Base-by-base conservation (phyloP, 2,888 invertebrate species). In the Tenthredo distinguenda region DNA sequence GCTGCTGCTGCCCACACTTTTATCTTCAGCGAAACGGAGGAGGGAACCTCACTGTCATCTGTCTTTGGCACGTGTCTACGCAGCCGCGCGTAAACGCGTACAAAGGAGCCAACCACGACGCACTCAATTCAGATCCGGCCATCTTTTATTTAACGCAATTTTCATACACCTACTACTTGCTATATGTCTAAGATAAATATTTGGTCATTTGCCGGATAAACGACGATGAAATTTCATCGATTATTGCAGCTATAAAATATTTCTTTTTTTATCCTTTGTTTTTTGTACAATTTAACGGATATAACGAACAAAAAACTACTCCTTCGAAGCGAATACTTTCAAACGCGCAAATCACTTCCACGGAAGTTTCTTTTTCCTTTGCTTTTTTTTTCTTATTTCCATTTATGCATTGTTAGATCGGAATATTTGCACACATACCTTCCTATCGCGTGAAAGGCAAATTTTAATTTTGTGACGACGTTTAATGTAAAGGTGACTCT, bases 61-160 rank as follows among this genome's bases (percentile, higher is more conserved):
- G 83, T 83, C 50, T 37, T 83, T 83, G 83, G 83, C 83, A 83
- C 83, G 83, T 83, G 83, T 83, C 83, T 83, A 83, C 83, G 83
- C 83, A 83, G 83, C 83, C 83, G 83, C 83, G 83, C 83, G 83
- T 83, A 83, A 81, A 50, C 83, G 34, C 77, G 50, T 34, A 77
- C 77, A 65, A 47, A 71, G 50, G 68, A 83, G n/a, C 83, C 83
- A 71, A 83, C 83, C 83, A 40, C 83, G 65, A 71, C 26, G 65
- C 15, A 50, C 37, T n/a, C 71, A 31, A 72, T 86, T 55, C 84
- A 62, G 34, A 68, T 79, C 84, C 74, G 47, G 55, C 47, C 26
- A n/a, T 79, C 26, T 40, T 72, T 77, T 85, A 71, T 72, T 85
- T 58, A 12, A 10, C 65, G 26, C 62, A 62, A 62, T 62, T 62